Evolutionary conservation across 2,888 invertebrate genomes (phyloP).

Genomic region (Agrochola lota): DNA sequence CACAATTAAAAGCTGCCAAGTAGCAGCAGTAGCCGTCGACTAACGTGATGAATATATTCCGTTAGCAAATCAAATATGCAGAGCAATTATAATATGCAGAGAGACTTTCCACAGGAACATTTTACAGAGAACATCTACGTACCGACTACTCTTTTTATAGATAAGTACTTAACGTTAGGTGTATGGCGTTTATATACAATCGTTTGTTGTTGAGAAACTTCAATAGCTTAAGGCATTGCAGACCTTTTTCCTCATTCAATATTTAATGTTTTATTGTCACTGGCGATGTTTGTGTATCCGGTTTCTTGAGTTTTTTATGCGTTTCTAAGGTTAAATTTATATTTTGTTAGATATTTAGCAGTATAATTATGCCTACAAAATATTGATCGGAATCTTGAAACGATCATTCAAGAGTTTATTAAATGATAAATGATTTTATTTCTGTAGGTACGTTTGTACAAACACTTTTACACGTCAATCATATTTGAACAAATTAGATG

Average conservation of each 20-base stretch:
- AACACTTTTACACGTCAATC: no score
- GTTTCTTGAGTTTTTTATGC: neutral
- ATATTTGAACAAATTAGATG: no score
- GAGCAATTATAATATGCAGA: slow-evolving; percentile 53
- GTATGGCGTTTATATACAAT: neutral
- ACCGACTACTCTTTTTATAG: neutral
- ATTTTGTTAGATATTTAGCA: neutral
- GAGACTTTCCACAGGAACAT: slow-evolving; percentile 34
- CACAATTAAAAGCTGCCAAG: slow-evolving; percentile 20
- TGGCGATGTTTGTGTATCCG: slow-evolving; percentile 17
- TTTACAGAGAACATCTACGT: slow-evolving; percentile 4
- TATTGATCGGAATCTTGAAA: neutral
- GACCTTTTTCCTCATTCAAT: slow-evolving; percentile 19
- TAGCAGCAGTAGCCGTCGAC: neutral
- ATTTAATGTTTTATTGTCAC: slow-evolving; percentile 32
- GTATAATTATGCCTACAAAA: neutral
- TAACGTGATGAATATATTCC: slow-evolving; percentile 48
- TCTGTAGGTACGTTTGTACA: no score
- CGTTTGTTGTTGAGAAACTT: slow-evolving; percentile 12
- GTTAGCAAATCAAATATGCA: slow-evolving; percentile 48
- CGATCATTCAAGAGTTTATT: neutral
- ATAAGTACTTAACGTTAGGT: neutral
- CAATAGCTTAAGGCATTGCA: slow-evolving; percentile 27
- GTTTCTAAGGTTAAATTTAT: neutral
- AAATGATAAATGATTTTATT: no score